Evolutionary conservation across 2,888 invertebrate species (phyloP).

Genomic region (Sialis lutaria): DNA sequence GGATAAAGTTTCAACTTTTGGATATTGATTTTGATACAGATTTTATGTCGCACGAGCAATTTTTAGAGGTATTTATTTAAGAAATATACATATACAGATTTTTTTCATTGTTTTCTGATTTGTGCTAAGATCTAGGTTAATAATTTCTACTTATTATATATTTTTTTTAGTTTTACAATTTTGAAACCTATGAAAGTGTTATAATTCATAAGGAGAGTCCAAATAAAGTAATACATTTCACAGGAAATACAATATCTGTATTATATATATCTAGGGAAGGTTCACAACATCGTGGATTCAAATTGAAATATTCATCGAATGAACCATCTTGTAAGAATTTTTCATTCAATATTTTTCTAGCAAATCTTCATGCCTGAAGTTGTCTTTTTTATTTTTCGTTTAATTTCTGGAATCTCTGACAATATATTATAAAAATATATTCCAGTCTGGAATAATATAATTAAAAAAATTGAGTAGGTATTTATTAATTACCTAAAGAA

Average conservation of each 20-base stretch:
- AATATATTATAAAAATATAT: no score
- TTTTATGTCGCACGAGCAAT: conserved; percentile 5
- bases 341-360: not conserved
- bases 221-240: not conserved
- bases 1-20: conserved; percentile 41
- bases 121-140: not conserved
- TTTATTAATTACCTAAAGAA: no score
- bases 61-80: conserved; percentile 2
- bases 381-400: no score
- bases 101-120: no score
- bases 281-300: conserved; percentile 44
- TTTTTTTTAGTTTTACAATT: conserved; percentile 33
- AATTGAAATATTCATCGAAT: conserved; percentile 47
- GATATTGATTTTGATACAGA: conserved; percentile 36
- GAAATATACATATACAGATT: not conserved
- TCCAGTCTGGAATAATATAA: no score
- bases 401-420: no score
- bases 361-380: no score
- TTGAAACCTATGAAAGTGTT: conserved; percentile 23
- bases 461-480: no score
- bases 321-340: conserved; percentile 17
- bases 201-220: not conserved
- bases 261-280: conserved; percentile 34
- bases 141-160: not conserved
- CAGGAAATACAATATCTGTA: conserved; percentile 18